Evolutionary conservation across 30 jellyfish, hydroid and myxozoan species (phyloP).

Genomic region (Hydra vulgaris): DNA sequence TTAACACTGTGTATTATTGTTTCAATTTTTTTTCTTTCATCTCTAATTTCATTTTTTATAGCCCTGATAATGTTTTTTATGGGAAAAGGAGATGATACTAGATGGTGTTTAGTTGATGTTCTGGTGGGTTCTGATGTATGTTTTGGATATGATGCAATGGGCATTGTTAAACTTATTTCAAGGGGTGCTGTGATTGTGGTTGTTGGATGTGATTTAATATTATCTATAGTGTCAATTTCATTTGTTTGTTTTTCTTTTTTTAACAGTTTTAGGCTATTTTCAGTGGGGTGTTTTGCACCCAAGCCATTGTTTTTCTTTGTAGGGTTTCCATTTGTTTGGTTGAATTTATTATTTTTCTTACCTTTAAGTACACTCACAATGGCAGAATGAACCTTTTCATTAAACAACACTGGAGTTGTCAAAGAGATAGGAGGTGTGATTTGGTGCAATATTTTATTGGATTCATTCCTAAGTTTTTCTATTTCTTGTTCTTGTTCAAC

Average conservation of each 20-base stretch:
- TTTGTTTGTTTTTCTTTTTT: too few species aligned
- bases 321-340: not conserved
- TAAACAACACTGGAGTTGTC: not conserved
- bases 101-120: not conserved
- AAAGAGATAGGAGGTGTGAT: not conserved
- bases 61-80: not conserved
- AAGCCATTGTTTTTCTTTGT: too few species aligned
- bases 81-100: not conserved
- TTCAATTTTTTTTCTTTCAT: constrained; percentile 4
- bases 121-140: not conserved
- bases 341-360: not conserved
- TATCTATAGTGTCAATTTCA: too few species aligned
- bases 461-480: constrained; percentile 1
- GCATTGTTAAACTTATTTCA: too few species aligned
- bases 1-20: not conserved
- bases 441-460: not conserved
- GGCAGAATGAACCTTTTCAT: not conserved
- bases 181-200: too few species aligned
- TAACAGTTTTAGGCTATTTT: too few species aligned
- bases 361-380: not conserved
- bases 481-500: not conserved
- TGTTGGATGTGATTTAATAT: too few species aligned
- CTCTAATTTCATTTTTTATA: not conserved
- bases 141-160: too few species aligned
- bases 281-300: too few species aligned